Base-by-base conservation (phyloP, 2,113 vertebrate genomes). In the Danionella cerebrum region DNA sequence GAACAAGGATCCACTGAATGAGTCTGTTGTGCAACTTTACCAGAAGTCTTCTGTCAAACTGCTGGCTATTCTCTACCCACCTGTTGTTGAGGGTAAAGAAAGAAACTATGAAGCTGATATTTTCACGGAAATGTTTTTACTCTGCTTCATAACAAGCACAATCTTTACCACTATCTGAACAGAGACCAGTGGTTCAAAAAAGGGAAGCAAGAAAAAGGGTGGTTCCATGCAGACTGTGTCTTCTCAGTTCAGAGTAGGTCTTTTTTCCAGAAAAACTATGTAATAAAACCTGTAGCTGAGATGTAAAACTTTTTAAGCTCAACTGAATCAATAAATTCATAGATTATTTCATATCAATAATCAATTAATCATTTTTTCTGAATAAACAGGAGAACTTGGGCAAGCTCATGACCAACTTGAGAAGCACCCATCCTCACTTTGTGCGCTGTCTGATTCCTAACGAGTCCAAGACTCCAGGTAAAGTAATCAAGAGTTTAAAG, bases 191-290 rank as follows among this genome's bases (percentile, higher is more conserved):
- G 39, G 29, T 13, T 54, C 41, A 3, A 74, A 71, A 19, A 78
- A 78, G 48, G 72, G 76, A 66, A 72, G 76, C 33, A 78, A 78
- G 54, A 78, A 78, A 65, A 78, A 78, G 76, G 76, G 76, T 69
- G 72, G 76, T 8, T 78, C 72, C 35, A 74, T 74, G 68, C 72
- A 74, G 59, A 77, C 71, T 19, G 75, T 77, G 21, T 74, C 75
- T 13, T 71, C 75, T 11, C 75, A 74, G 51, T 77, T 77, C 14
- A 77, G 71, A 41, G 75, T 77, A 50, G n/a, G n/a, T n/a, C n/a
- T n/a, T 38, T n/a, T n/a, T n/a, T n/a, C n/a, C n/a, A n/a, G n/a
- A n/a, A n/a, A n/a, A n/a, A n/a, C n/a, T n/a, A n/a, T n/a, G n/a
- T n/a, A n/a, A n/a, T n/a, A n/a, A n/a, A n/a, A n/a, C n/a, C n/a